Evolutionary conservation across 2,113 vertebrate genomes (phyloP).

Genomic region (Notarius lentiginosus): DNA sequence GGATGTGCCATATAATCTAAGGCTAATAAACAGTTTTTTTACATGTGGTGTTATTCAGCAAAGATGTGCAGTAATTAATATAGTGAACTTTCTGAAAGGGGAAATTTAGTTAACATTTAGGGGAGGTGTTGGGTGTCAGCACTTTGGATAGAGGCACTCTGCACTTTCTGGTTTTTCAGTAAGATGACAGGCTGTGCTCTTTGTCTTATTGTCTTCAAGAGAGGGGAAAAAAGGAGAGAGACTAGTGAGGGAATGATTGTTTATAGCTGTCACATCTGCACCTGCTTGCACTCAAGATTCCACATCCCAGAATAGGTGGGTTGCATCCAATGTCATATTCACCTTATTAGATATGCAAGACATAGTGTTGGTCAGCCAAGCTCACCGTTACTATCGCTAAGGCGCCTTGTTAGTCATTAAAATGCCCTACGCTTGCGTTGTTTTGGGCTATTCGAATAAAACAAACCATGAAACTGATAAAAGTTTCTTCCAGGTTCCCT

Average conservation of each 20-base stretch:
- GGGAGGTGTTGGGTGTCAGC: background rate
- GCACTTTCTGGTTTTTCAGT: background rate
- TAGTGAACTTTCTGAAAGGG: background rate
- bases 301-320: too few relatives aligned
- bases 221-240: background rate
- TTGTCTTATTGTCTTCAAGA: background rate
- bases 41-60: slow-evolving; percentile 3
- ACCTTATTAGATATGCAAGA: too few relatives aligned
- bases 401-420: too few relatives aligned
- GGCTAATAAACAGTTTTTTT: slow-evolving; percentile 2
- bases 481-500: too few relatives aligned
- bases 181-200: background rate
- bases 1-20: background rate
- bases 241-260: background rate
- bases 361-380: too few relatives aligned
- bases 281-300: too few relatives aligned
- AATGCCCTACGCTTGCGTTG: too few relatives aligned
- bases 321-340: too few relatives aligned
- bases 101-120: background rate
- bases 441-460: too few relatives aligned
- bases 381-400: too few relatives aligned
- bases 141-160: background rate
- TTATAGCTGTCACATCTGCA: background rate
- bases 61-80: background rate
- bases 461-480: too few relatives aligned